Percentiles rank a stretch among this genome's conserved stretches.
These are phyloP conservation scores for Melanitta fusca DNA, from an alignment of 2,797 vertebrate species.

Conservation along the genomic window DNA sequence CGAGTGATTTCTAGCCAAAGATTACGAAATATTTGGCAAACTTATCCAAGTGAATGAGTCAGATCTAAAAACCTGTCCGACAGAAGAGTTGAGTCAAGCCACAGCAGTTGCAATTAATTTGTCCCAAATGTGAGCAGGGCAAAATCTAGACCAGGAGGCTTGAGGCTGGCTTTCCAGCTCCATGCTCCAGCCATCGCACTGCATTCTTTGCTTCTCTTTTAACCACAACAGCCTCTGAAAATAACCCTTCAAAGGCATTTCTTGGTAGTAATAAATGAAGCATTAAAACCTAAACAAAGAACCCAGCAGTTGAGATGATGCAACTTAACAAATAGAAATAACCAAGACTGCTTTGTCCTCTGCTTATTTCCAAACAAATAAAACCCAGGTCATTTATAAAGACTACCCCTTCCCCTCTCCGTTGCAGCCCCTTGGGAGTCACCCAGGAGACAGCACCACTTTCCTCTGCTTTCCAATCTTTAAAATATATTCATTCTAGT, in stretches of 20 bases:
- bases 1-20: neutral
- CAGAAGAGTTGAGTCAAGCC: conserved; percentile 27
- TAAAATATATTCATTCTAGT: conserved; percentile 91
- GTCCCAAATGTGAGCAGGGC: conserved; percentile 51
- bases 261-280: conserved; percentile 61
- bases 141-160: conserved; percentile 17
- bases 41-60: conserved; percentile 11
- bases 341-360: neutral
- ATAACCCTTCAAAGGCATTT: conserved; percentile 57
- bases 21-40: conserved; percentile 22
- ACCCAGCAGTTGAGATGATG: neutral
- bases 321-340: conserved; percentile 45
- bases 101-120: conserved; percentile 56
- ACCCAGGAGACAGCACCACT: conserved; percentile 54
- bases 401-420: neutral
- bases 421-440: conserved; percentile 39
- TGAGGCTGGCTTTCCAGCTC: conserved; percentile 20
- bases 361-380: conserved; percentile 55
- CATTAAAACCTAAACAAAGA: conserved; percentile 63
- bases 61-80: conserved; percentile 42
- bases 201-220: conserved; percentile 8
- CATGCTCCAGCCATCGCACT: neutral
- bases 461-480: conserved; percentile 67
- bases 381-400: conserved; percentile 56
- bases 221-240: conserved; percentile 45